These are phyloP conservation scores for Alethe castanea DNA, from an alignment of 2,113 vertebrate species.

Conservation along the genomic window DNA sequence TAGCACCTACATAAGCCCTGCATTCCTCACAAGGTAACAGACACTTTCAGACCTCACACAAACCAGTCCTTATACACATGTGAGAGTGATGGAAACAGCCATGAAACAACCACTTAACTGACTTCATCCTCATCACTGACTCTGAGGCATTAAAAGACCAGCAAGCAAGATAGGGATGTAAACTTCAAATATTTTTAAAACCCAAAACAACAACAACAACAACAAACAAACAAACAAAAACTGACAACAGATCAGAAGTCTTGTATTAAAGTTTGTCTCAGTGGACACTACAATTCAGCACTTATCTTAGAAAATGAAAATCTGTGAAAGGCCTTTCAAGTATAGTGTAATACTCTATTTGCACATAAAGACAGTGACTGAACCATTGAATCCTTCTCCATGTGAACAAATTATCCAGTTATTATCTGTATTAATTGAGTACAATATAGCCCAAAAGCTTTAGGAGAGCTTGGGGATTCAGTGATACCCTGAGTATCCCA, in stretches of 20 bases:
- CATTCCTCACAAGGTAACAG: not conserved
- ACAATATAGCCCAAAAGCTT: not conserved
- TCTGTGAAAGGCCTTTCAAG: not conserved
- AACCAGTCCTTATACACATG: not conserved
- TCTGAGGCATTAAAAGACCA: not conserved
- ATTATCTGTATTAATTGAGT: not conserved
- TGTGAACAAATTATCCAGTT: not conserved
- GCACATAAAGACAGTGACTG: not conserved
- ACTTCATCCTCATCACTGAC: not conserved
- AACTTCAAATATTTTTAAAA: not conserved
- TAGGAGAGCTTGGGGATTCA: not conserved
- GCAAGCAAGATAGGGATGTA: not conserved
- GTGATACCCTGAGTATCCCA: not conserved
- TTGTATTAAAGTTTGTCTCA: not conserved
- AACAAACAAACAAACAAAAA: not conserved
- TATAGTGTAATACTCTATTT: not conserved
- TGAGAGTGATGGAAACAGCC: not conserved
- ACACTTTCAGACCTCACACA: not conserved
- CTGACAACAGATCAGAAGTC: not conserved
- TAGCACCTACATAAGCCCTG: not conserved
- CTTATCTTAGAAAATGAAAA: not conserved
- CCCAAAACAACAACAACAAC: rapidly evolving
- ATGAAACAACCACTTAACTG: not conserved
- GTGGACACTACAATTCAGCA: rapidly evolving
- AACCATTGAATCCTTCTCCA: not conserved